These are phyloP conservation scores for Hirtodrosophila cameraria DNA, from an alignment of 2,888 invertebrate species.

Conservation along the genomic window DNA sequence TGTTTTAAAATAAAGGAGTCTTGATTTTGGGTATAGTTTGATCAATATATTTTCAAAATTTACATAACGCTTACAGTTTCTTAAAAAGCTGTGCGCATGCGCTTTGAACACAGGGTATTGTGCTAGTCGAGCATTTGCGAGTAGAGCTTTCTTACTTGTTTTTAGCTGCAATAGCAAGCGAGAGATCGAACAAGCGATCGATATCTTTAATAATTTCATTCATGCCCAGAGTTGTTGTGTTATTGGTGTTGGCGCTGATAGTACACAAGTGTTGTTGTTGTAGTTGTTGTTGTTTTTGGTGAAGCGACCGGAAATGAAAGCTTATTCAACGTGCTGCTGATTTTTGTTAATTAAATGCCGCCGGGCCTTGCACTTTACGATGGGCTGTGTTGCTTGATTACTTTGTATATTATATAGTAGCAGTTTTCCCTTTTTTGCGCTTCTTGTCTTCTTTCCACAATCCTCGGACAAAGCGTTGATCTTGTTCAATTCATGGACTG, in stretches of 20 bases:
- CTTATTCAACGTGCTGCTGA: slow-evolving; percentile 66
- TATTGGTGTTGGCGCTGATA: slow-evolving; percentile 24
- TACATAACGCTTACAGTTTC: no score
- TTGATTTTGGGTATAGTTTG: no score
- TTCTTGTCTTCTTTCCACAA: slow-evolving; percentile 1
- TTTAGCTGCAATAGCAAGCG: slow-evolving; percentile 31
- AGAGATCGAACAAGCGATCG: slow-evolving; percentile 63
- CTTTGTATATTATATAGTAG: slow-evolving; percentile 27
- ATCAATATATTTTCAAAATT: no score
- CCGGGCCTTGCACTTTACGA: slow-evolving; percentile 37
- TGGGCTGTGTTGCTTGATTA: slow-evolving; percentile 28
- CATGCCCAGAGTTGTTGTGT: slow-evolving; percentile 58
- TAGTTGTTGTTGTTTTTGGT: no score
- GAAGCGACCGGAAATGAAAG: slow-evolving; percentile 74
- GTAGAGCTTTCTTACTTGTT: slow-evolving; percentile 19
- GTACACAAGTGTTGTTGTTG: slow-evolving; percentile 46
- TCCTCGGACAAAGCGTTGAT: slow-evolving; percentile 10
- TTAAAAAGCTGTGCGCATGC: no score
- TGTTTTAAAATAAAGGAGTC: no score
- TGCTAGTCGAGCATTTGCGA: no score
- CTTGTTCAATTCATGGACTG: slow-evolving; percentile 54
- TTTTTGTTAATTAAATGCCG: slow-evolving; percentile 75
- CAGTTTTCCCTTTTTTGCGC: slow-evolving; percentile 45
- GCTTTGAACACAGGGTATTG: no score
- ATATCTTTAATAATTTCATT: slow-evolving; percentile 78